Evolutionary conservation across 2,113 vertebrate genomes (phyloP).

Genomic region (Leiothrix lutea): DNA sequence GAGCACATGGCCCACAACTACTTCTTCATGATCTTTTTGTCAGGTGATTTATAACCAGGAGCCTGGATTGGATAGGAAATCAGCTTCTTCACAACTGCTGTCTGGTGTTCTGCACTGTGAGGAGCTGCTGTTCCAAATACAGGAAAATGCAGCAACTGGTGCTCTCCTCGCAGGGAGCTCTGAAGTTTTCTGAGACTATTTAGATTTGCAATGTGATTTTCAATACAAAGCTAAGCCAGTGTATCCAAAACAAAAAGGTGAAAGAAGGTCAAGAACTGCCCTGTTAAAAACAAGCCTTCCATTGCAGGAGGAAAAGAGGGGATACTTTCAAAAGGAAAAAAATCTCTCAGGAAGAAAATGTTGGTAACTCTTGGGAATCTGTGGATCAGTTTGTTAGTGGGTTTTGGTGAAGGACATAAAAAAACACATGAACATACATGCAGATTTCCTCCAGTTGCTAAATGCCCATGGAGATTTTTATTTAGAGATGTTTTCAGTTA

Average conservation of each 20-base stretch:
- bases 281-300: not conserved
- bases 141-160: not conserved
- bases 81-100: not conserved
- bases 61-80: constrained; percentile 31
- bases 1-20: not conserved
- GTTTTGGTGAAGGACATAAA: not conserved
- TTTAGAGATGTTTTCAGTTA: not conserved
- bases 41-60: constrained; percentile 29
- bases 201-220: not conserved
- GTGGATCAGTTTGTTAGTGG: not conserved
- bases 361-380: not conserved
- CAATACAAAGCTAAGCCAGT: not conserved
- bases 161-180: not conserved
- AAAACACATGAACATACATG: not conserved
- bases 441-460: not conserved
- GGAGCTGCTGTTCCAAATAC: not conserved
- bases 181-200: not conserved
- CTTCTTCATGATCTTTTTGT: constrained; percentile 11
- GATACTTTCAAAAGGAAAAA: not conserved
- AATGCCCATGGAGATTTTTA: not conserved
- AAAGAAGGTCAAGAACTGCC: not conserved
- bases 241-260: not conserved
- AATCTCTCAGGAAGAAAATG: not conserved
- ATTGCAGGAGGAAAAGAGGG: not conserved
- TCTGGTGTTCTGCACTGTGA: not conserved